A percentile compares a stretch with the other conserved stretches of the same genome.
Conservation (phyloP, 2,888 invertebrate genomes). For the Tricholauxania praeusta region DNA sequence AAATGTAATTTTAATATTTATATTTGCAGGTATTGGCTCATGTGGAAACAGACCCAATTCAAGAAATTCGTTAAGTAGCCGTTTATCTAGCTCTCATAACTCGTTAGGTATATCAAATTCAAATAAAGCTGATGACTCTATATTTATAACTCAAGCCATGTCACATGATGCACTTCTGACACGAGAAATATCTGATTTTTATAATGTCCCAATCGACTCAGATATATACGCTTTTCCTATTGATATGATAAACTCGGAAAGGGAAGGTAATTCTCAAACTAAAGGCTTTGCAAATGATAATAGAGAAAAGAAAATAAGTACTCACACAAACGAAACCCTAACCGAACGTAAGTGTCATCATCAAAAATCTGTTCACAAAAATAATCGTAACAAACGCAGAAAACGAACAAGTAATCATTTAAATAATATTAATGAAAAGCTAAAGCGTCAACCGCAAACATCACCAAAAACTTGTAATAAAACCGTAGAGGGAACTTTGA, state of each 20-base stretch:
- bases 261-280: slow-evolving; percentile 60
- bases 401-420: slow-evolving; percentile 62
- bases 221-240: slow-evolving; percentile 89
- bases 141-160: slow-evolving; percentile 89
- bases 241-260: slow-evolving; percentile 73
- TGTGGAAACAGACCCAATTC: slow-evolving; percentile 76
- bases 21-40: slow-evolving; percentile 54
- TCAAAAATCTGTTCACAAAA: slow-evolving; percentile 59
- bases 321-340: slow-evolving; percentile 37
- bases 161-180: slow-evolving; percentile 85
- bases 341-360: slow-evolving; percentile 51
- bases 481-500: slow-evolving; percentile 62
- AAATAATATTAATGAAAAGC: slow-evolving; percentile 42
- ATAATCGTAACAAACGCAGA: slow-evolving; percentile 63
- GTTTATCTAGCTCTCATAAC: slow-evolving; percentile 87
- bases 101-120: slow-evolving; percentile 78
- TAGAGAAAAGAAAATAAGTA: slow-evolving; percentile 40
- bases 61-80: slow-evolving; percentile 80
- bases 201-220: slow-evolving; percentile 89
- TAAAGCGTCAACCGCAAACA: slow-evolving; percentile 46
- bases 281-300: slow-evolving; percentile 33
- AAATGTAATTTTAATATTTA: not conserved
- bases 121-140: slow-evolving; percentile 85
- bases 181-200: slow-evolving; percentile 86
- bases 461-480: slow-evolving; percentile 50